Conservation (phyloP, 1,140 invertebrate species). For the Leucophenga varia region DNA sequence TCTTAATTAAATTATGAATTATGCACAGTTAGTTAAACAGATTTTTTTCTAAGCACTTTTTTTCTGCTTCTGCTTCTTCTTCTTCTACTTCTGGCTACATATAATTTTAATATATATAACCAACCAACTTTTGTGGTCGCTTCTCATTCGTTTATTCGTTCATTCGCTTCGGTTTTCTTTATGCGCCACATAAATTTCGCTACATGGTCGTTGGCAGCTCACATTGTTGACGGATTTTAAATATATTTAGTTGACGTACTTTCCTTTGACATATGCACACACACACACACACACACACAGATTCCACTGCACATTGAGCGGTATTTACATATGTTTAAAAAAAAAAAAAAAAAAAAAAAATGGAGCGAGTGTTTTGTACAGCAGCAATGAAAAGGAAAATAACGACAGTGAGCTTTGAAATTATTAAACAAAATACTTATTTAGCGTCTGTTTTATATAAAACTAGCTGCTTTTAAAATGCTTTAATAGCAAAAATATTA, state of each 20-base stretch:
- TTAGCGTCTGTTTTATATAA: too few relatives aligned
- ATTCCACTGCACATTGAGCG: not conserved
- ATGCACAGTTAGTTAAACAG: slow-evolving; percentile 45
- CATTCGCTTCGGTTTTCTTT: slow-evolving; percentile 21
- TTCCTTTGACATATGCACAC: slow-evolving; percentile 26
- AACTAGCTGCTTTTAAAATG: too few relatives aligned
- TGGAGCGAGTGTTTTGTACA: too few relatives aligned
- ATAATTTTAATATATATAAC: slow-evolving; percentile 12
- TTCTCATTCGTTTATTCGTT: slow-evolving; percentile 12
- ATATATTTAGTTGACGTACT: too few relatives aligned
- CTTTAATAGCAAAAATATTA: too few relatives aligned
- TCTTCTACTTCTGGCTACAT: not conserved
- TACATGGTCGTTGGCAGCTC: slow-evolving; percentile 10
- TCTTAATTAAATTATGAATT: slow-evolving; percentile 49
- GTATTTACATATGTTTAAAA: too few relatives aligned
- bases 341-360: too few relatives aligned
- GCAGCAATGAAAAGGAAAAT: too few relatives aligned
- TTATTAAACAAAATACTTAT: too few relatives aligned
- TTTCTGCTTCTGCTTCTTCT: slow-evolving; percentile 3
- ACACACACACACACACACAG: slow-evolving; percentile 7
- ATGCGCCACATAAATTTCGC: too few relatives aligned
- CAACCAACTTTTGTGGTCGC: slow-evolving; percentile 11
- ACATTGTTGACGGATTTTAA: slow-evolving; percentile 27
- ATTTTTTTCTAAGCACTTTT: slow-evolving; percentile 16
- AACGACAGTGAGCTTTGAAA: too few relatives aligned